Evolutionary conservation across 2,888 invertebrate genomes (phyloP).

Genomic region (Standfussiana lucernea): DNA sequence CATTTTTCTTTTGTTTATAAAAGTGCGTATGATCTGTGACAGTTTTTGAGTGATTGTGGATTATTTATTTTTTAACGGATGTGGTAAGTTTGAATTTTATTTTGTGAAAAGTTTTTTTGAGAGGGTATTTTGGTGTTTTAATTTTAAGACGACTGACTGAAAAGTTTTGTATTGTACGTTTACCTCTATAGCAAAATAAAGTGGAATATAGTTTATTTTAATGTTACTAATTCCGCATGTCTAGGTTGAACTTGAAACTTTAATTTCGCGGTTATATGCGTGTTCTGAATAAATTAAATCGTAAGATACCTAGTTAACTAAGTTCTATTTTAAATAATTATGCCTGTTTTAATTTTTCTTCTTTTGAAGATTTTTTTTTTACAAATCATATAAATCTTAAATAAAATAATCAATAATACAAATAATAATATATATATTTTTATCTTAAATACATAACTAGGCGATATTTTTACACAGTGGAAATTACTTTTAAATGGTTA

Average conservation of each 20-base stretch:
- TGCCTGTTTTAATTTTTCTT: not conserved
- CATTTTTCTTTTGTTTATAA: slow-evolving; percentile 19
- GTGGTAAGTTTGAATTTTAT: slow-evolving; percentile 56
- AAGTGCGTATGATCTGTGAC: slow-evolving; percentile 58
- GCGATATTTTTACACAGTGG: not conserved
- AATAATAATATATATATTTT: too few species aligned
- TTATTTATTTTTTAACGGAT: slow-evolving; percentile 35
- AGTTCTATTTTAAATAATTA: not conserved
- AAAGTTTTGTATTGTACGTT: slow-evolving; percentile 8
- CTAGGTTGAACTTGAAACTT: not conserved
- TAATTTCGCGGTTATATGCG: not conserved
- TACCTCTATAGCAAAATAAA: not conserved
- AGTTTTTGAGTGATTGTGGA: slow-evolving; percentile 48
- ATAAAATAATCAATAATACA: too few species aligned
- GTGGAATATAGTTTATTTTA: not conserved
- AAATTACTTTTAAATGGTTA: not conserved
- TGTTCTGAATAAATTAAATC: not conserved
- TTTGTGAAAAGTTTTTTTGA: slow-evolving; percentile 8
- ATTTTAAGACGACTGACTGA: not conserved
- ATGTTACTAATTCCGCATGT: not conserved
- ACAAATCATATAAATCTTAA: not conserved
- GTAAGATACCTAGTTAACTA: too few species aligned
- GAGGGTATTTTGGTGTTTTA: not conserved
- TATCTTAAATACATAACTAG: too few species aligned
- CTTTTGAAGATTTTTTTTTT: not conserved